phyloP scores from a whole-genome alignment of 1,140 invertebrate genomes.

The Euwallacea fornicatus region DNA sequence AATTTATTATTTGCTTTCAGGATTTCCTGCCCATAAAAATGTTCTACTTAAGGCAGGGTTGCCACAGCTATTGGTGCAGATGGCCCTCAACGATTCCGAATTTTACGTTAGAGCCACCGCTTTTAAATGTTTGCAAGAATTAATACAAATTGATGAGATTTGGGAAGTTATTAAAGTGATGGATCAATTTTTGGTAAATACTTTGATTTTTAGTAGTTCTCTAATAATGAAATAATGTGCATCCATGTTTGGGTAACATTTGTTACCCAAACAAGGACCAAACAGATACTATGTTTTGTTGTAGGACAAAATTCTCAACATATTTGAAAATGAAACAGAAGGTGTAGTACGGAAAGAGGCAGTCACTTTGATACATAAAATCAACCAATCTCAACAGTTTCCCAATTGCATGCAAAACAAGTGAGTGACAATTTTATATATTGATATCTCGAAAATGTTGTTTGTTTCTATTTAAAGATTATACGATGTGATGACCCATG shows the following conservation, averaged over 20 bases:
- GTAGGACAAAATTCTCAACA: constrained; percentile 64
- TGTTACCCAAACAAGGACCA: neutral
- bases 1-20: constrained; percentile 54
- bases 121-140: constrained; percentile 66
- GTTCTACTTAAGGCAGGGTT: constrained; percentile 68
- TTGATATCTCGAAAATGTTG: neutral
- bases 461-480: constrained; percentile 46
- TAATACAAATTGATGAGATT: constrained; percentile 63
- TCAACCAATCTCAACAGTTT: constrained; percentile 68
- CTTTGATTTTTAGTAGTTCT: neutral
- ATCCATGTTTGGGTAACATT: neutral
- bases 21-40: constrained; percentile 76
- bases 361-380: constrained; percentile 63
- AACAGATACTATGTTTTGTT: neutral
- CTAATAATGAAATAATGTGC: neutral
- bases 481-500: constrained; percentile 63
- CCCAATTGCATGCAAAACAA: constrained; percentile 50
- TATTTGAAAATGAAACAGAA: constrained; percentile 70
- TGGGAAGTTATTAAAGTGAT: constrained; percentile 66
- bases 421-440: neutral
- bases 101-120: constrained; percentile 74
- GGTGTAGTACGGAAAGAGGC: constrained; percentile 74
- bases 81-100: constrained; percentile 67
- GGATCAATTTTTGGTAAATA: constrained; percentile 64
- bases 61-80: constrained; percentile 63